phyloP scores from a whole-genome alignment of 1,140 invertebrate genomes.

The Hesperophylax magnus region DNA sequence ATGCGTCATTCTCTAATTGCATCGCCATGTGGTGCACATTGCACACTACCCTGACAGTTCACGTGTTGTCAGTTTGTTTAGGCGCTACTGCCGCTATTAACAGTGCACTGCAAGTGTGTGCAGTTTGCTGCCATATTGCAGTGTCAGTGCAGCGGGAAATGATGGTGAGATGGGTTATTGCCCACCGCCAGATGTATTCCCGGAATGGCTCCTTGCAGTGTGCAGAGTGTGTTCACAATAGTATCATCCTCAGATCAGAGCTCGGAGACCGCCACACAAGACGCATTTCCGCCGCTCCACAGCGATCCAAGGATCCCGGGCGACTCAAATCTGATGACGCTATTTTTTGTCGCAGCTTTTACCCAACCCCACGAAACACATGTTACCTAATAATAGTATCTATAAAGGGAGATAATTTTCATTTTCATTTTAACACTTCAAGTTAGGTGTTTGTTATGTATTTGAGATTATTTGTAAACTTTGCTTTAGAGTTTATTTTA shows the following conservation, averaged over 20 bases:
- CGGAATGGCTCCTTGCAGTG: conserved; percentile 24
- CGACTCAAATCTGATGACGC: too few species aligned
- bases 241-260: conserved; percentile 4
- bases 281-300: conserved; percentile 16
- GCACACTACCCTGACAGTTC: not conserved
- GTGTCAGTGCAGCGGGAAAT: too few species aligned
- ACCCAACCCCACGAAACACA: not conserved
- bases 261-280: conserved; percentile 10
- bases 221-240: not conserved
- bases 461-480: too few species aligned
- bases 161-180: not conserved
- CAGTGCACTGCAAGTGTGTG: too few species aligned
- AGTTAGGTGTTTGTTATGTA: too few species aligned
- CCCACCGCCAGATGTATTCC: conserved; percentile 25
- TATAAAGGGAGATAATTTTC: too few species aligned
- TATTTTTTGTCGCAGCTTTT: not conserved
- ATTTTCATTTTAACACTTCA: too few species aligned
- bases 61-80: not conserved
- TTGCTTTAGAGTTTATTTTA: too few species aligned
- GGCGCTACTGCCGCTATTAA: not conserved
- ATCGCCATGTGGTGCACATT: not conserved
- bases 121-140: too few species aligned
- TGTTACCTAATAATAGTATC: too few species aligned
- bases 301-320: not conserved
- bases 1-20: not conserved